Conservation (phyloP, 2,797 vertebrate genomes). For the Tinamus major region DNA sequence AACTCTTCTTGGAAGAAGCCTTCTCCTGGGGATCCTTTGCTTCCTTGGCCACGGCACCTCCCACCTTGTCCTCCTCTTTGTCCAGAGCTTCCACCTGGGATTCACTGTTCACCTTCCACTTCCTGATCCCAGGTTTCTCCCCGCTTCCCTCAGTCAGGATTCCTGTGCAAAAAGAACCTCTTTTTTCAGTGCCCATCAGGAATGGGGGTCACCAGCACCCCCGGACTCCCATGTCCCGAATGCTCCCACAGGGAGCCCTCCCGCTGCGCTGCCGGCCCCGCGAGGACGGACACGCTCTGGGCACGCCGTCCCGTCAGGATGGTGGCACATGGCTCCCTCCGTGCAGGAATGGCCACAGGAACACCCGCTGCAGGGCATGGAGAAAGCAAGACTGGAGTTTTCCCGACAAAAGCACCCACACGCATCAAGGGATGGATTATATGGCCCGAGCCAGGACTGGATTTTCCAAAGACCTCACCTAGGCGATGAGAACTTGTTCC, state of each 20-base stretch:
- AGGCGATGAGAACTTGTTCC: neutral
- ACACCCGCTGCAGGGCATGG: neutral
- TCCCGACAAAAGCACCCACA: neutral
- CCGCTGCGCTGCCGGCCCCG: neutral
- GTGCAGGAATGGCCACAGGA: neutral
- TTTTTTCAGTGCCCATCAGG: neutral
- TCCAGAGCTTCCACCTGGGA: slow-evolving; percentile 58
- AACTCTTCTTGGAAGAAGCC: slow-evolving; percentile 77
- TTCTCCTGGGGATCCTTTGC: slow-evolving; percentile 31
- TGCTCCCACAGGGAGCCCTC: neutral
- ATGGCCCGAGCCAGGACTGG: neutral
- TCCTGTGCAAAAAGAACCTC: slow-evolving; percentile 11
- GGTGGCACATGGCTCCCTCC: neutral
- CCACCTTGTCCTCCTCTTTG: slow-evolving; percentile 20
- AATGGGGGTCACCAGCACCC: neutral
- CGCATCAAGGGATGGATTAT: neutral
- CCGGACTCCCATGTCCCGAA: neutral
- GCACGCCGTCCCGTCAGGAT: rapidly evolving
- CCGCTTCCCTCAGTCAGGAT: slow-evolving; percentile 49
- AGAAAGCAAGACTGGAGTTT: neutral
- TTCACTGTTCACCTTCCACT: slow-evolving; percentile 53
- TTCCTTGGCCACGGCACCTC: neutral
- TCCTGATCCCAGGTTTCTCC: slow-evolving; percentile 16
- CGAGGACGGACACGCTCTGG: neutral
- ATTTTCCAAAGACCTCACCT: neutral